Conservation (phyloP, 2,113 vertebrate genomes). For the Calypte anna region DNA sequence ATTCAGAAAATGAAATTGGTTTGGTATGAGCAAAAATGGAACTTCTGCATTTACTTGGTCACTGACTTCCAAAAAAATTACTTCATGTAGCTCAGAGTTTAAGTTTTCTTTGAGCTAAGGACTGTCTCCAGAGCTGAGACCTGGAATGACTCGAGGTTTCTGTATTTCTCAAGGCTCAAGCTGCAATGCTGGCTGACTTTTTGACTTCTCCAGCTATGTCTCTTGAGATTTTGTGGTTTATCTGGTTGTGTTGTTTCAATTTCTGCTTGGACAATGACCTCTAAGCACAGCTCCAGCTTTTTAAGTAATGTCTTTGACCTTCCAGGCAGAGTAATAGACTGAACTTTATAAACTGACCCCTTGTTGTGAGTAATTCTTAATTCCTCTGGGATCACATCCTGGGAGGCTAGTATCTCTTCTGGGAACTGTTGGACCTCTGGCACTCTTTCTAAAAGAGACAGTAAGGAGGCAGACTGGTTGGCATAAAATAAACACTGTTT, state of each 20-base stretch:
- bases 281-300: neutral
- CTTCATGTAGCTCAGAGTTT: neutral
- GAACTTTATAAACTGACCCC: neutral
- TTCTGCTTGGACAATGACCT: conserved; percentile 6
- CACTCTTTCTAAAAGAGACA: neutral
- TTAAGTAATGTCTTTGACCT: conserved; percentile 17
- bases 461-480: neutral
- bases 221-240: conserved; percentile 33
- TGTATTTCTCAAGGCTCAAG: neutral
- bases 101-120: neutral
- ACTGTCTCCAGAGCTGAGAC: neutral
- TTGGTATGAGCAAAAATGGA: neutral
- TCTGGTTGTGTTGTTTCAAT: conserved; percentile 39
- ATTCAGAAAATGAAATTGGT: neutral
- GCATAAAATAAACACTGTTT: neutral
- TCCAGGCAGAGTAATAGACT: neutral
- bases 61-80: neutral
- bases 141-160: neutral
- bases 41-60: neutral
- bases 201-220: neutral
- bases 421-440: neutral
- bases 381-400: neutral
- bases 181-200: neutral
- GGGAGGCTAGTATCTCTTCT: neutral
- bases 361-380: neutral